Base-by-base conservation (phyloP, 2,888 invertebrate species). In the Meiosimyza decipiens region DNA sequence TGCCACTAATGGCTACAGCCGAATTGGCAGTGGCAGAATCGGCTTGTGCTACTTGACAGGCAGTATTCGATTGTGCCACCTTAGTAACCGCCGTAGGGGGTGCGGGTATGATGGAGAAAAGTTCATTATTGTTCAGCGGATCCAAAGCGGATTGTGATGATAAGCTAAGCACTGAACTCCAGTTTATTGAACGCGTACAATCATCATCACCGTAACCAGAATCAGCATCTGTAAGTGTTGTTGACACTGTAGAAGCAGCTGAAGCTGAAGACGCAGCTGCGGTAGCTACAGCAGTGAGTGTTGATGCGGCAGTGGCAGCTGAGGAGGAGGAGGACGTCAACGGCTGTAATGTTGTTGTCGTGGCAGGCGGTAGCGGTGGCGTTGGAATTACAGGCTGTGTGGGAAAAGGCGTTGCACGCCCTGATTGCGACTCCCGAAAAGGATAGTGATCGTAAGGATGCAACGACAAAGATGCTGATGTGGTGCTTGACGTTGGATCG, bases 151-250 rank as follows among this genome's bases (percentile, higher is more conserved):
- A 94, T 84, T 95, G 94, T 78, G 94, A 94, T 79, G 94, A 94
- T 65, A 96, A 90, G 84, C 94, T 95, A 77, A 96, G 90, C 81
- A 96, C 95, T 67, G 95, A 95, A 85, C 95, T 94, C 96, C 96
- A 96, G 88, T 95, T 95, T 87, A 96, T 95, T 81, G 94, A 91
- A 80, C 94, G 91, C 83, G 91, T 92, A 83, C 90, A 89, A 80
- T 93, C 92, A 75, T 91, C 91, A 86, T 94, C 94, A 80, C 93
- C 93, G 85, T 92, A 91, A 78, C 94, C 94, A 22, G 93, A 93
- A 86, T 93, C 93, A 68, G 90, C 91, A 85, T 93, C 93, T 77
- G 80, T 80, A 57, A 81, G 76, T 72, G 73, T 77, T 51, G 77
- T 78, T 71, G 71, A 64, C 18, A 73, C 70, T 52, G 75, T 76